These are phyloP conservation scores for Pampus argenteus DNA, from an alignment of 2,797 vertebrate species.

Conservation along the genomic window DNA sequence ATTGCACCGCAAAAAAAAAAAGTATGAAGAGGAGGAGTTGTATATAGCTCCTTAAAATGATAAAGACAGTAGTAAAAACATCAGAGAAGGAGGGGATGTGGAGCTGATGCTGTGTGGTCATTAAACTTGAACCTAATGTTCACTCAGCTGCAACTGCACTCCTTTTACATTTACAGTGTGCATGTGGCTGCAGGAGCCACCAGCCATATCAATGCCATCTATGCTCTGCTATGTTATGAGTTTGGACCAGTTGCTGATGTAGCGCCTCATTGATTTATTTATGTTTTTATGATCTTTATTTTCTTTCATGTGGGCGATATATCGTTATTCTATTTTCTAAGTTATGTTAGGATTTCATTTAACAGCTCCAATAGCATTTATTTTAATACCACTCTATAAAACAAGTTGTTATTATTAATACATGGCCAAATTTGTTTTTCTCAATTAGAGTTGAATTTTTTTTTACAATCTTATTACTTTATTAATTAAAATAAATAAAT, in stretches of 20 bases:
- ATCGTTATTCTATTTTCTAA: neutral
- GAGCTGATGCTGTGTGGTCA: constrained; percentile 31
- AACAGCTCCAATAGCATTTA: neutral
- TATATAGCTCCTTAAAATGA: constrained; percentile 6
- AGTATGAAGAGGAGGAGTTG: neutral
- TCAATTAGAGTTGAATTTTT: neutral
- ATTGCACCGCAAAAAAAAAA: neutral
- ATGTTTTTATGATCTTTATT: constrained; percentile 10
- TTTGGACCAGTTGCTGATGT: constrained; percentile 11
- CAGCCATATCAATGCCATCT: neutral
- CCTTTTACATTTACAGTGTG: constrained; percentile 31
- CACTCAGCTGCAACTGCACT: constrained; percentile 27
- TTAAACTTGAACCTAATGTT: constrained; percentile 55
- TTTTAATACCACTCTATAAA: neutral
- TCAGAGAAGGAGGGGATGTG: neutral
- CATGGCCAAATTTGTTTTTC: no score
- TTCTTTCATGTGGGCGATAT: neutral
- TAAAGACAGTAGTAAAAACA: constrained; percentile 29
- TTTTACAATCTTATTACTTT: neutral
- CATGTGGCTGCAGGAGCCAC: constrained; percentile 23
- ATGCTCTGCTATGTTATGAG: constrained; percentile 26
- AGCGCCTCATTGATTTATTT: constrained; percentile 24
- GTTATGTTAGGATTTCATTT: neutral
- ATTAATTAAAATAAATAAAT: no score
- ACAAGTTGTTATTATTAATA: neutral